Evolutionary conservation across 2,113 vertebrate species (phyloP), one percentile per base, ranked within the genome.

Genomic region (Verasper variegatus): DNA sequence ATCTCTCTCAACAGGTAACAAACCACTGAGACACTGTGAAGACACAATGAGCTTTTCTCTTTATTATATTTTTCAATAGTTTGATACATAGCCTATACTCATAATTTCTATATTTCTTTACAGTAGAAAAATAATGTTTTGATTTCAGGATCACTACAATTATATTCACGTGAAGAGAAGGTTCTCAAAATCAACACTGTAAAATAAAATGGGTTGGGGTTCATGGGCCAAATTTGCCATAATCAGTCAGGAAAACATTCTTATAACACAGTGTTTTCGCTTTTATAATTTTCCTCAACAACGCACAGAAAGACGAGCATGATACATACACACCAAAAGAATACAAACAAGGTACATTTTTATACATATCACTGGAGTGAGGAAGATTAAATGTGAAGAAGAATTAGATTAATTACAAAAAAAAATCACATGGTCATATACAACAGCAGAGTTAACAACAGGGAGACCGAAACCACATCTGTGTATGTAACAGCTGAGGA

Each of bases 71-170:
- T 74, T 64, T 78, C 20, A n/a, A 17, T 73, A 78, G 17, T 77
- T 80, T 82, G 40, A 81, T 79, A 88, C 67, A 87, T 67, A 80
- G 27, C 21, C 66, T 86, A 51, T 51, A 86, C 40, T 67, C 13
- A 58, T 71, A 45, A 56, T 74, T 40, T 64, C 60, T 76, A 62
- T 55, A 62, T 78, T 75, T 82, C 45, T 86, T 90, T 87, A 84
- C 77, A 76, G 88, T 94, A 94, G 51, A 93, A 93, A 94, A 92
- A 92, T 92, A 94, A 86, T 82, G 61, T 89, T 72, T 90, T 76
- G 60, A 88, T 90, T 83, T 77, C 6, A 82, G 63, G 63, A 87
- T 55, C 52, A 67, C 76, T 80, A 84, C 67, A 85, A 10, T 74
- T 91, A 62, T 78, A 80, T 74, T 79, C 65, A 71, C 66, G 71